Evolutionary conservation across 1,140 invertebrate species (phyloP).

Genomic region (Scaptomyza hsui): DNA sequence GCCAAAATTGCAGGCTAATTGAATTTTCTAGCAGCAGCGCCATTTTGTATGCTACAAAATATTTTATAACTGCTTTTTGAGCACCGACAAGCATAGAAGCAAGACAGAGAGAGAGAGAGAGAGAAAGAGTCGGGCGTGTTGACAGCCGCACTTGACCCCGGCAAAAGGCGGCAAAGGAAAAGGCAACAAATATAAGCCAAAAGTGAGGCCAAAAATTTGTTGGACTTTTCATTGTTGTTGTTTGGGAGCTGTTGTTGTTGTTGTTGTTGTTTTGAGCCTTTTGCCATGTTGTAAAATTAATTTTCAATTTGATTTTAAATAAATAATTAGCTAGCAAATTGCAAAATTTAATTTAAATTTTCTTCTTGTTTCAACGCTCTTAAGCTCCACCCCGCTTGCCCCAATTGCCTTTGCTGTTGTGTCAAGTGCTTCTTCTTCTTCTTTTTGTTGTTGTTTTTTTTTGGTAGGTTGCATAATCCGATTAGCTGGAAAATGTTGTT

Average conservation of each 20-base stretch:
- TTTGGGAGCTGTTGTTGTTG: slow-evolving; percentile 35
- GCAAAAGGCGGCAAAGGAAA: slow-evolving; percentile 10
- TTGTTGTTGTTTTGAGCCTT: slow-evolving; percentile 23
- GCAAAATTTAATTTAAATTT: slow-evolving; percentile 83
- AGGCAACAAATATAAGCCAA: slow-evolving; percentile 26
- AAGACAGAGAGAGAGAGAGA: slow-evolving; percentile 7
- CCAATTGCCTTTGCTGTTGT: slow-evolving; percentile 24
- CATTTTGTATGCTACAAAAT: slow-evolving; percentile 77
- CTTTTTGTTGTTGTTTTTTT: slow-evolving; percentile 28
- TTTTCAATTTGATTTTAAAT: slow-evolving; percentile 84
- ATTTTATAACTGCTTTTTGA: slow-evolving; percentile 74
- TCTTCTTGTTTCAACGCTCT: slow-evolving; percentile 38
- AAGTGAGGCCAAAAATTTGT: slow-evolving; percentile 27
- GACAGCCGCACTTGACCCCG: slow-evolving; percentile 74
- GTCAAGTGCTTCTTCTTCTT: slow-evolving; percentile 53
- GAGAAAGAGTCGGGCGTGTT: slow-evolving; percentile 36
- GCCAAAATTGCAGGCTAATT: slow-evolving; percentile 76
- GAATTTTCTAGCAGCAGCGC: slow-evolving; percentile 78
- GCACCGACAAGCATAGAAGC: slow-evolving; percentile 5
- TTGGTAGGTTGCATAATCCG: slow-evolving; percentile 53
- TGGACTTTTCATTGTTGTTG: slow-evolving; percentile 26
- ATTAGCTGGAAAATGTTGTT: slow-evolving; percentile 74
- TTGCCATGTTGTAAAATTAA: slow-evolving; percentile 82
- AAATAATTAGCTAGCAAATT: slow-evolving; percentile 84
- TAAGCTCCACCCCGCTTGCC: slow-evolving; percentile 13